A percentile compares a stretch with the other conserved stretches of the same genome.
phyloP scores from a whole-genome alignment of 2,797 vertebrate species.

The Craterocephalus amniculus region DNA sequence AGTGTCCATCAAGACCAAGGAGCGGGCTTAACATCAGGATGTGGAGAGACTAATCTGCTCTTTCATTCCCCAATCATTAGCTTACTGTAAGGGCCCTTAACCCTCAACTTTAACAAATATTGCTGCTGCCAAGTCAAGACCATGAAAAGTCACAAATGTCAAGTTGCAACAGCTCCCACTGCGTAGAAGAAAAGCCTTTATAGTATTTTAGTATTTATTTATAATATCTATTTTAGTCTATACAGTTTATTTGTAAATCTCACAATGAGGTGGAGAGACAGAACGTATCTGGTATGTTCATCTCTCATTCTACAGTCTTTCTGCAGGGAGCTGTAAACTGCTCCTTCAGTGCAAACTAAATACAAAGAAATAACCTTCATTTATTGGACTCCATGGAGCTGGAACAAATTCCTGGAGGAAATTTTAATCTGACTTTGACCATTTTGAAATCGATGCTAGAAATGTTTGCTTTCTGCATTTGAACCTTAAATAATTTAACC shows the following conservation, averaged over 20 bases:
- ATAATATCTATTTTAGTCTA: too few relatives aligned
- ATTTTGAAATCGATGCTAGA: neutral
- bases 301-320: neutral
- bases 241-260: constrained; percentile 5
- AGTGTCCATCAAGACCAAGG: neutral
- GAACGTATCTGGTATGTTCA: neutral
- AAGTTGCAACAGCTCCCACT: neutral
- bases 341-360: neutral
- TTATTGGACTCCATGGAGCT: neutral
- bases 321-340: neutral
- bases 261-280: neutral
- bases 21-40: neutral
- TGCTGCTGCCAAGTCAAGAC: neutral
- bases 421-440: neutral
- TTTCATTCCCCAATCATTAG: neutral
- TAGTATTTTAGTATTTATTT: too few relatives aligned
- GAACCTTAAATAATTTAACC: neutral
- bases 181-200: neutral
- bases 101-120: neutral
- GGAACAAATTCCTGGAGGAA: neutral
- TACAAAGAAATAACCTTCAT: neutral
- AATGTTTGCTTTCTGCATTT: neutral
- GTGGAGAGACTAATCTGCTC: neutral
- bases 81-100: neutral
- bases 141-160: neutral